A percentile compares a stretch with the other conserved stretches of the same genome.
Conservation (phyloP, 2,888 invertebrate genomes). For the Drosophila mettleri region DNA sequence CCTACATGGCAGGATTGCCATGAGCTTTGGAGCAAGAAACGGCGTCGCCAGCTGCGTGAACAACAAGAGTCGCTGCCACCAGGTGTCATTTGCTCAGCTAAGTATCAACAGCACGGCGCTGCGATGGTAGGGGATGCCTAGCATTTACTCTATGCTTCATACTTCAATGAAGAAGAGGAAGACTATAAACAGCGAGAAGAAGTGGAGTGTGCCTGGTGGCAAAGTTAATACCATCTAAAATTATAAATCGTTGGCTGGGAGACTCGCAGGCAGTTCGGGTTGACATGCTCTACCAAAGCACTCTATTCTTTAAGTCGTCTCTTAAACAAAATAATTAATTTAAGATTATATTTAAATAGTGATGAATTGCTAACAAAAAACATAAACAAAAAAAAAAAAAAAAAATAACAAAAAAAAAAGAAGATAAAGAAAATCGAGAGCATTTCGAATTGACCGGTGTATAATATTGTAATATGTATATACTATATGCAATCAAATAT, state of each 20-base stretch:
- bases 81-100: slow-evolving; percentile 62
- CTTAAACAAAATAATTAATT: slow-evolving; percentile 36
- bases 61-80: slow-evolving; percentile 85
- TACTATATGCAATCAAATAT: slow-evolving; percentile 47
- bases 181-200: slow-evolving; percentile 54
- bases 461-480: slow-evolving; percentile 63
- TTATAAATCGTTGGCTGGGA: slow-evolving; percentile 53
- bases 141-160: slow-evolving; percentile 74
- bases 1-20: slow-evolving; percentile 99
- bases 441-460: slow-evolving; percentile 65
- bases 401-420: neutral
- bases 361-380: slow-evolving; percentile 45
- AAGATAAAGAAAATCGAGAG: slow-evolving; percentile 20
- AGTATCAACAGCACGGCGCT: slow-evolving; percentile 73
- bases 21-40: slow-evolving; percentile 99
- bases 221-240: slow-evolving; percentile 57
- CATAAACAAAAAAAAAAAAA: no score
- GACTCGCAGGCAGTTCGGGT: slow-evolving; percentile 44
- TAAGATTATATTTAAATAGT: slow-evolving; percentile 43
- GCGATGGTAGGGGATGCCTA: slow-evolving; percentile 75
- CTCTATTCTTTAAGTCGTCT: slow-evolving; percentile 65
- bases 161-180: slow-evolving; percentile 55
- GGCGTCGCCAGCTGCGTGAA: slow-evolving; percentile 93
- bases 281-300: slow-evolving; percentile 71
- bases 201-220: slow-evolving; percentile 71